Base-by-base conservation (phyloP, 2,113 vertebrate species). In the Petromus typicus region DNA sequence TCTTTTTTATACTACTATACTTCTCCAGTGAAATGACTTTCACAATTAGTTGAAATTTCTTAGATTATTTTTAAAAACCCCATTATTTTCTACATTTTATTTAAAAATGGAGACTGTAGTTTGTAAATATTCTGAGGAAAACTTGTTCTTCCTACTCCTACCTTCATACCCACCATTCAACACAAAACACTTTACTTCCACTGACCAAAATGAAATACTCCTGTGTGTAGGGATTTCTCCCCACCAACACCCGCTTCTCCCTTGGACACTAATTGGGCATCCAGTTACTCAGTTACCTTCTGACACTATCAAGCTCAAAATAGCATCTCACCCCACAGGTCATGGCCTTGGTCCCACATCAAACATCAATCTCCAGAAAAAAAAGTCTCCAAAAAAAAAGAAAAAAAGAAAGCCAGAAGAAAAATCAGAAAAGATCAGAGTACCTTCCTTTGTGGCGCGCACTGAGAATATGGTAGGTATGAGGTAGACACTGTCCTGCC, bases 41-140 rank as follows among this genome's bases (percentile, higher is more conserved):
- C 64, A 57, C 0, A 40, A 48, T 89, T 57, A 87, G 78, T 43
- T 73, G 56, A 80, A 59, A 78, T 86, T 43, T 54, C 37, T 86
- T 82, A 69, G 34, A 67, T 73, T 92, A 32, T 64, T 91, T 83
- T 94, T 87, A 1, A 23, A 80, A 51, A 37, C 86, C 5, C 12
- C 12, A 57, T 92, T 84, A 13, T 64, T 93, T 81, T 57, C 48
- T 78, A 54, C 56, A 40, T 63, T 75, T 45, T 71, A 80, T 85
- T 85, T 91, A 69, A 95, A 96, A 91, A 12, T 17, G n/a, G 27
- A 95, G 40, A 12, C 66, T 87, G 34, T 43, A 2, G 30, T 83
- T 86, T 83, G 16, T 78, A 79, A 73, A 87, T 56, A 76, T 34
- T 67, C 57, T 22, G 45, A 78, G 17, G 37, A 23, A 75, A n/a